Conservation (phyloP, 2,797 vertebrate genomes). For the Odontamblyopus rebecca region DNA sequence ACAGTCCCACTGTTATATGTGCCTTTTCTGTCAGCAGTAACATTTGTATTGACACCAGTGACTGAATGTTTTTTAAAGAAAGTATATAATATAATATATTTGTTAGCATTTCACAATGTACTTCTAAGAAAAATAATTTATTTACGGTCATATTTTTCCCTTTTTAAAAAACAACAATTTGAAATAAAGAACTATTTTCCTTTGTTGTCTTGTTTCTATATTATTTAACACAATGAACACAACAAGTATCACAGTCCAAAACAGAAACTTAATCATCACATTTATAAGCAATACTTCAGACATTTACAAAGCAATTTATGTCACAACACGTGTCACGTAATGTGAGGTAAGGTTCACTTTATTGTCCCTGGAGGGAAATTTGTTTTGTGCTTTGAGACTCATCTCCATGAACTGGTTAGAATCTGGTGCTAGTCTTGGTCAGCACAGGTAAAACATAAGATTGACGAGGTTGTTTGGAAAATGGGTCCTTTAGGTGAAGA, state of each 20-base stretch:
- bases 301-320: neutral
- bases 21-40: slow-evolving; percentile 50
- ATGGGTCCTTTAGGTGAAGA: too few relatives aligned
- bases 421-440: too few relatives aligned
- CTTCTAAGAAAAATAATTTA: slow-evolving; percentile 47
- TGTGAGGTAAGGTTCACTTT: too few relatives aligned
- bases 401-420: too few relatives aligned
- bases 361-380: too few relatives aligned
- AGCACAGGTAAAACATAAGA: too few relatives aligned
- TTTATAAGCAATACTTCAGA: neutral
- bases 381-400: too few relatives aligned
- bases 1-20: slow-evolving; percentile 59
- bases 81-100: slow-evolving; percentile 43
- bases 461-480: too few relatives aligned
- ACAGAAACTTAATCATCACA: neutral
- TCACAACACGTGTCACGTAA: too few relatives aligned
- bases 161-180: slow-evolving; percentile 44
- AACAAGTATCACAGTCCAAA: neutral
- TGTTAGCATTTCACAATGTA: slow-evolving; percentile 51
- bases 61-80: slow-evolving; percentile 49
- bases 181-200: slow-evolving; percentile 70
- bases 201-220: slow-evolving; percentile 24
- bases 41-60: slow-evolving; percentile 35
- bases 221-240: neutral
- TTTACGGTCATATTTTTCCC: slow-evolving; percentile 48